Evolutionary conservation across 2,113 vertebrate species (phyloP).

Genomic region (Psephotus haematonotus): DNA sequence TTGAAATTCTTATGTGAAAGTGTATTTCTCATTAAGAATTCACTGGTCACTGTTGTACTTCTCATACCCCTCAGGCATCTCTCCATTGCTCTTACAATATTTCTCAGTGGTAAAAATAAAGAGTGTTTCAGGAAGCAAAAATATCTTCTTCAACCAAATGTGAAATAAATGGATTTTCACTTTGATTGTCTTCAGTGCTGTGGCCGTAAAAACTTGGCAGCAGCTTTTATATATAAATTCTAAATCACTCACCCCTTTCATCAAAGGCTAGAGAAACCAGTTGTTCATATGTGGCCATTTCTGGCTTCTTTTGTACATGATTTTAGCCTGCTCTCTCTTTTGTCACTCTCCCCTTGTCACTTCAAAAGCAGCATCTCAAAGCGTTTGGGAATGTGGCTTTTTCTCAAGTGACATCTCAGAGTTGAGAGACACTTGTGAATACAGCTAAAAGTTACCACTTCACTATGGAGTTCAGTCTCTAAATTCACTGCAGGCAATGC

Average conservation of each 20-base stretch:
- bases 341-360: neutral
- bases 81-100: neutral
- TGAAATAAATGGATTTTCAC: neutral
- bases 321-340: neutral
- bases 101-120: neutral
- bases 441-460: constrained; percentile 40
- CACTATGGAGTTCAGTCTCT: neutral
- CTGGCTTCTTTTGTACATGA: neutral
- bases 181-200: neutral
- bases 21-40: neutral
- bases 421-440: constrained; percentile 31
- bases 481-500: constrained; percentile 1
- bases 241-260: neutral
- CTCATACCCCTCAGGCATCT: neutral
- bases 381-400: neutral
- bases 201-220: neutral
- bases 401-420: constrained; percentile 34
- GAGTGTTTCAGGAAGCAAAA: neutral
- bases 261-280: neutral
- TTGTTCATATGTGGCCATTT: neutral
- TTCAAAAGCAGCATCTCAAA: constrained; percentile 22
- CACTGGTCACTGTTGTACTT: neutral
- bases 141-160: neutral
- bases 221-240: neutral
- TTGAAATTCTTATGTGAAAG: neutral